A percentile compares a stretch with the other conserved stretches of the same genome.
Conservation (phyloP, 2,113 vertebrate species). For the Pseudolaguvia tuberculata region DNA sequence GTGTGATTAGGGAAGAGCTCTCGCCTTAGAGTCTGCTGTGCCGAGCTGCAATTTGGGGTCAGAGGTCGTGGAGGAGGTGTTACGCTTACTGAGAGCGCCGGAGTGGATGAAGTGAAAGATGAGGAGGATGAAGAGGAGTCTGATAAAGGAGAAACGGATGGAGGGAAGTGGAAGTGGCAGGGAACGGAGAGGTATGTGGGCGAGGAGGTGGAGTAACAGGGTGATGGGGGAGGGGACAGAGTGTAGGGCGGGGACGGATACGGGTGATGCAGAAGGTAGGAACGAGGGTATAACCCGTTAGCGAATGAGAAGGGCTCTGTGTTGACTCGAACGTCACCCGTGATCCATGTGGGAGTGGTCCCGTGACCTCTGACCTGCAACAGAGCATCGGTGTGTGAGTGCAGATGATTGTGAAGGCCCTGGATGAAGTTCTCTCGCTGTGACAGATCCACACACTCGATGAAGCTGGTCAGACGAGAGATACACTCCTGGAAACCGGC, state of each 20-base stretch:
- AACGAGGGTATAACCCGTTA: slow-evolving; percentile 34
- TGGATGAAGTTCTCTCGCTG: slow-evolving; percentile 41
- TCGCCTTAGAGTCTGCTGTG: slow-evolving; percentile 43
- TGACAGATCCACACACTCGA: slow-evolving; percentile 46
- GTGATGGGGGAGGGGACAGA: slow-evolving; percentile 53
- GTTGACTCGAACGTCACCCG: slow-evolving; percentile 11
- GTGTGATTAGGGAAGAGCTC: slow-evolving; percentile 42
- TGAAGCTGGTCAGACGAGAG: slow-evolving; percentile 43
- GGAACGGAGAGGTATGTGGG: slow-evolving; percentile 47
- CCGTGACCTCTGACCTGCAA: slow-evolving; percentile 23
- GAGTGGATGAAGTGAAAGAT: slow-evolving; percentile 17
- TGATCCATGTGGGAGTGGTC: slow-evolving; percentile 10
- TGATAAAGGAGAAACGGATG: slow-evolving; percentile 37
- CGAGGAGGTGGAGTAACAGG: slow-evolving; percentile 47
- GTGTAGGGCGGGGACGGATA: slow-evolving; percentile 54
- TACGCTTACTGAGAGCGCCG: neutral
- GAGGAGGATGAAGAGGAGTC: slow-evolving; percentile 39
- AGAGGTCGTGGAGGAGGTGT: slow-evolving; percentile 3
- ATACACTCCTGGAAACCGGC: slow-evolving; percentile 51
- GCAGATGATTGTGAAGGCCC: slow-evolving; percentile 42
- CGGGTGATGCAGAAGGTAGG: slow-evolving; percentile 41
- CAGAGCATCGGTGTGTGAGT: slow-evolving; percentile 24
- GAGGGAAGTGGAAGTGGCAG: slow-evolving; percentile 49
- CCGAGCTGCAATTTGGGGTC: neutral
- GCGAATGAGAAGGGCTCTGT: slow-evolving; percentile 36